Base-by-base conservation (phyloP, 2,888 invertebrate genomes). In the Chironomus tentans region DNA sequence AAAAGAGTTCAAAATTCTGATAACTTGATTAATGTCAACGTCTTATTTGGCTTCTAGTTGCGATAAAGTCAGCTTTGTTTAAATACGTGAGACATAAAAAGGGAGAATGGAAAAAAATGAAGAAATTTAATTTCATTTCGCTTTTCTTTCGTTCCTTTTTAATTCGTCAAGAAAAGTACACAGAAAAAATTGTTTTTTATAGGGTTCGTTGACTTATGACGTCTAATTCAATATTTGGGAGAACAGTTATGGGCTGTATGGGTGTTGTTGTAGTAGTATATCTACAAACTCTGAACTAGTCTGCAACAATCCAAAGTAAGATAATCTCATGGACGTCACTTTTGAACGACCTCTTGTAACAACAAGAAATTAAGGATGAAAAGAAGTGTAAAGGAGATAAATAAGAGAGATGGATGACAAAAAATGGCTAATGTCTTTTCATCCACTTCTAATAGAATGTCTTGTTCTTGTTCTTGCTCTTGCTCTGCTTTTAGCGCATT, bases 401-500 rank as follows among this genome's bases (percentile, higher is more conserved):
- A 56, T 56, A 56, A 56, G n/a, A 56, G 56, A 50, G 56, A 56
- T 56, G n/a, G 56, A 56, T 18, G 56, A 56, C 15, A 47, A 46
- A 47, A 70, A 46, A 47, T 47, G 21, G 47, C 70, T 70, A 70
- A 70, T 70, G 70, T 70, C 70, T 70, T 70, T 68, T 70, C 70
- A 70, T 70, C 70, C 70, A 47, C 70, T 70, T 47, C 70, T 70
- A 68, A 68, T 68, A 68, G 68, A 68, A 68, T 68, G 38, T 50
- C 50, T 50, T 50, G 38, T 50, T 50, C 15, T 50, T n/a, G n/a
- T n/a, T n/a, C n/a, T n/a, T n/a, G n/a, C n/a, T n/a, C 50, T 50
- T 50, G n/a, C 0, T n/a, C 15, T 50, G 15, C 15, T 13, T 4
- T 56, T n/a, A 18, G 56, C 18, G 3, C 2, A 24, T 24, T 24